Evolutionary conservation across 2,797 vertebrate species (phyloP), one percentile per base, ranked within the genome.

Genomic region (Eupleurogrammus muticus): DNA sequence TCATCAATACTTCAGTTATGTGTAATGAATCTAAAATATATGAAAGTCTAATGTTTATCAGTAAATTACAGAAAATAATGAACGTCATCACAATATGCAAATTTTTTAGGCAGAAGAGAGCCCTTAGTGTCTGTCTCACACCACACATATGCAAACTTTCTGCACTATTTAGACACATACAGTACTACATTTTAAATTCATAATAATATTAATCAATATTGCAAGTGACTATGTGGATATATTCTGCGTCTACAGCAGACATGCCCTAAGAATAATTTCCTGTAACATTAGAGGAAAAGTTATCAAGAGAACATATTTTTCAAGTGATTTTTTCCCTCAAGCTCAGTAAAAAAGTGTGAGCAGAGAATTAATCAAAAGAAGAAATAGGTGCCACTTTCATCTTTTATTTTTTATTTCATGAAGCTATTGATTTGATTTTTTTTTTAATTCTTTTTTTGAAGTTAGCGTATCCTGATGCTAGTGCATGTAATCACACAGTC

Each of bases 251-350:
- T 14, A 9, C 17, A n/a, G 13, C 70, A 89, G 86, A 85, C 66
- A 73, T 54, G 58, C 74, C 81, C 73, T 78, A 89, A 87, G 73
- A 87, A 87, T 82, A 87, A 86, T 88, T 78, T 86, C 81, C 70
- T 76, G 68, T 73, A 77, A 61, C 54, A 78, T 8, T 17, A 42
- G 23, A 52, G 48, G 46, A 71, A 20, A 81, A 62, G 71, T 79
- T 78, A 83, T 81, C 73, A 21, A 38, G 58, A 68, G 70, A 40
- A 61, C 77, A 51, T 19, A 1, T 44, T 73, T 49, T 77, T 68
- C 46, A 61, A 54, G 47, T 20, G 0, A 69, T 62, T 19, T 50
- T 71, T 81, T 83, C 81, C 64, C 66, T n/a, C n/a, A n/a, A 71
- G 65, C 73, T 83, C 63, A 80, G 59, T 79, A 73, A 85, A 77